Conservation (phyloP, 2,113 vertebrate species). For the Ardeotis arabs region DNA sequence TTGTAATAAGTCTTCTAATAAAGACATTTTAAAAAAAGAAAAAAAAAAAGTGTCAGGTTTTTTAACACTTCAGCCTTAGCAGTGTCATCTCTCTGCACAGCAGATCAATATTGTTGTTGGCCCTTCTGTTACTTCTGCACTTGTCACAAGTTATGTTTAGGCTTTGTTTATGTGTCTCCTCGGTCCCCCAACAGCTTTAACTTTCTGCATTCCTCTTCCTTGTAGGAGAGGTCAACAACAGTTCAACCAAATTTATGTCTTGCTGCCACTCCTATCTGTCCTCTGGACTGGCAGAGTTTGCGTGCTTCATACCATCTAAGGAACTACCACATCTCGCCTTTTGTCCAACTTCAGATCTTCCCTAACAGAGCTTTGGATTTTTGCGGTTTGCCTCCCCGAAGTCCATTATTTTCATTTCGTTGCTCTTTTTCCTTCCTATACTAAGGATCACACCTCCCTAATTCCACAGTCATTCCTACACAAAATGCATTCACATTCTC, state of each 20-base stretch:
- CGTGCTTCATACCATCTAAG: neutral
- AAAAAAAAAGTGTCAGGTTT: rapidly evolving
- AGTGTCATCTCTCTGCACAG: neutral
- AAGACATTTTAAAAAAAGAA: neutral
- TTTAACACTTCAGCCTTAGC: neutral
- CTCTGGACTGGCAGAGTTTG: neutral
- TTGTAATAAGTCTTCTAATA: neutral
- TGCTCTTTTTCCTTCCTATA: neutral
- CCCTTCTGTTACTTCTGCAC: neutral
- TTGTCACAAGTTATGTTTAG: neutral
- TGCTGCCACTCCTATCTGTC: neutral
- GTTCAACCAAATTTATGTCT: neutral
- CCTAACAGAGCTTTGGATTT: neutral
- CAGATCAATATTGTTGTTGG: neutral
- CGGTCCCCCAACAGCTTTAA: neutral
- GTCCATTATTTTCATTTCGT: neutral
- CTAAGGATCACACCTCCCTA: neutral
- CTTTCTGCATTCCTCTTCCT: neutral
- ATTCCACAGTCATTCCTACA: neutral
- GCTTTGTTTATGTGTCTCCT: neutral
- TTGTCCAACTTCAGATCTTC: neutral
- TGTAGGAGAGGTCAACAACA: neutral
- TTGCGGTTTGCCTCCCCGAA: neutral
- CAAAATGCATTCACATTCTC: neutral
- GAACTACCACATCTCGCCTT: neutral